phyloP scores from a whole-genome alignment of 2,888 invertebrate species.

The Unio delphinus region DNA sequence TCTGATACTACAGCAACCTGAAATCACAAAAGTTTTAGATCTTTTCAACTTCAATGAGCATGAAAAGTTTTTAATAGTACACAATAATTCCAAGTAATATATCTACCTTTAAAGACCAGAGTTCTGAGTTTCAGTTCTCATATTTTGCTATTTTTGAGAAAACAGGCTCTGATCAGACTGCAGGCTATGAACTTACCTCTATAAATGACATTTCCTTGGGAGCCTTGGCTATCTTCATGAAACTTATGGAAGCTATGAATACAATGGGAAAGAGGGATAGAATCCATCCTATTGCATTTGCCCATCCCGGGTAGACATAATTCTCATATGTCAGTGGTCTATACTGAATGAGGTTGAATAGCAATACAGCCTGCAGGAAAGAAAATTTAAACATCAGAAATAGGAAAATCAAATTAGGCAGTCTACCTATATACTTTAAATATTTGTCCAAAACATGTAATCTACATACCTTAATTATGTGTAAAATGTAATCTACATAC shows the following conservation, averaged over 20 bases:
- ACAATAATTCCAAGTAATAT: no score
- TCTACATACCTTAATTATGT: neutral
- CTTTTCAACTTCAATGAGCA: no score
- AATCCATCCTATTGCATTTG: conserved; percentile 84
- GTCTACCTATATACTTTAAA: neutral
- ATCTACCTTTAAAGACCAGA: no score
- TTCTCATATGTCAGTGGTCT: conserved; percentile 80
- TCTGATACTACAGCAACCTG: no score
- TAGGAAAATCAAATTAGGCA: neutral
- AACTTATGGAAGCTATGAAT: conserved; percentile 73
- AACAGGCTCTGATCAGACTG: no score
- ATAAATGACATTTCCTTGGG: conserved; percentile 58
- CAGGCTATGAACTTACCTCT: conserved; percentile 52
- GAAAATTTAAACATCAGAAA: conserved; percentile 2
- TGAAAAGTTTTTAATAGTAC: no score
- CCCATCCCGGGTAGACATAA: conserved; percentile 87
- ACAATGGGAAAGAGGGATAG: conserved; percentile 82
- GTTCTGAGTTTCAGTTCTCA: no score
- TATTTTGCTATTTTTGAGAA: no score
- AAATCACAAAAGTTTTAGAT: no score
- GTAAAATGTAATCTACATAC: no score
- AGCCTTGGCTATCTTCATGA: conserved; percentile 57
- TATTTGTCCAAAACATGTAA: neutral
- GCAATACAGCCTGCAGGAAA: conserved; percentile 79
- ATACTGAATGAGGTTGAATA: conserved; percentile 86